These are phyloP conservation scores for Temnothorax curvispinosus DNA, from an alignment of 1,140 invertebrate species.

Conservation along the genomic window DNA sequence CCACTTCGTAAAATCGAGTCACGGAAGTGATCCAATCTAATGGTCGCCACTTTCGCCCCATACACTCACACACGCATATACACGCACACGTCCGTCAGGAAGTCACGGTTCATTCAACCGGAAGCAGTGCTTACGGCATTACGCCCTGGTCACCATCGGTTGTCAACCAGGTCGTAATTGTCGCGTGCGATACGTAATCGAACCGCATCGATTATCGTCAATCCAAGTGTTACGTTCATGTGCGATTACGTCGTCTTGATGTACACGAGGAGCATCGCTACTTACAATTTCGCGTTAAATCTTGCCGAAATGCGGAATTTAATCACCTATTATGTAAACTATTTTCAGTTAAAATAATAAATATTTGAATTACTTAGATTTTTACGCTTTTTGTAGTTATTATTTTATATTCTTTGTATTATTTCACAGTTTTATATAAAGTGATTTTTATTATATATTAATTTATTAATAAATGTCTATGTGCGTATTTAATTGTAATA, in stretches of 20 bases:
- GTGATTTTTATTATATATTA: background rate
- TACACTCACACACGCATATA: background rate
- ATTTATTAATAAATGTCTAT: background rate
- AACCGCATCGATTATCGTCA: slow-evolving; percentile 5
- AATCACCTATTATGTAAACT: background rate
- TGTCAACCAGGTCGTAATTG: slow-evolving; percentile 70
- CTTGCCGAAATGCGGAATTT: background rate
- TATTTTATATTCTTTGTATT: background rate
- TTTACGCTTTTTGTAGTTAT: background rate
- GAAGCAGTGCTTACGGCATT: slow-evolving; percentile 78
- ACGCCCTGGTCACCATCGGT: slow-evolving; percentile 61
- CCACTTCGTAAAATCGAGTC: slow-evolving; percentile 63
- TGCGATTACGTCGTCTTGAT: background rate
- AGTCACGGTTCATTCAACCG: slow-evolving; percentile 80
- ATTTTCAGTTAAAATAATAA: slow-evolving; percentile 1
- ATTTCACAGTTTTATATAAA: background rate
- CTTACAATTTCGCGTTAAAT: background rate
- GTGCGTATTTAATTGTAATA: too few relatives aligned
- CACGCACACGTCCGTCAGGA: slow-evolving; percentile 65
- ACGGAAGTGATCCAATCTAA: slow-evolving; percentile 69
- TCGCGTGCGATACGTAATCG: slow-evolving; percentile 61
- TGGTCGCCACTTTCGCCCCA: slow-evolving; percentile 36
- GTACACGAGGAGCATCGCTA: background rate
- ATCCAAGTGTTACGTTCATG: background rate
- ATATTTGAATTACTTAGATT: background rate